phyloP scores from a whole-genome alignment of 2,797 vertebrate genomes.

The Microchirus variegatus region DNA sequence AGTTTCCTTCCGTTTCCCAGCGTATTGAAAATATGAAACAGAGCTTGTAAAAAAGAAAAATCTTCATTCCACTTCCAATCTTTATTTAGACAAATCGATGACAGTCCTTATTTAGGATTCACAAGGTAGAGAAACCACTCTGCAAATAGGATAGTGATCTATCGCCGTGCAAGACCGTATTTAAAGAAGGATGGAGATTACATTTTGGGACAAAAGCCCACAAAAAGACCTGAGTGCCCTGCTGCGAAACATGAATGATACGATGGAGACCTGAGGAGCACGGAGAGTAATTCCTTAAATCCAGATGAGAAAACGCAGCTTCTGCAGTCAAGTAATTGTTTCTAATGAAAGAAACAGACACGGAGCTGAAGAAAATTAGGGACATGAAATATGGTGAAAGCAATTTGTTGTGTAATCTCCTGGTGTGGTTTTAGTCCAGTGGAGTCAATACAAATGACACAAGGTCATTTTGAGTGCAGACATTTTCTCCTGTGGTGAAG shows the following conservation, averaged over 20 bases:
- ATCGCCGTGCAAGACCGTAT: background rate
- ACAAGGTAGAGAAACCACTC: background rate
- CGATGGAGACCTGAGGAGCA: constrained; percentile 23
- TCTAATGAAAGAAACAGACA: constrained; percentile 33
- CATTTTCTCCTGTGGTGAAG: constrained; percentile 39
- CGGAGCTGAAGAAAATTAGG: constrained; percentile 28
- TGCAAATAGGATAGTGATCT: background rate
- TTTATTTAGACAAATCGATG: too few species aligned
- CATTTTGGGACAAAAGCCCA: constrained; percentile 25
- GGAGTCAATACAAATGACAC: constrained; percentile 53
- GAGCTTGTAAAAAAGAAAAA: background rate
- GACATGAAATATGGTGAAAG: constrained; percentile 40
- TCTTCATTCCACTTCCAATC: too few species aligned
- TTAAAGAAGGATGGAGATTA: constrained; percentile 2
- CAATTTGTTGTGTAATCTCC: constrained; percentile 31
- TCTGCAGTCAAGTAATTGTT: constrained; percentile 41
- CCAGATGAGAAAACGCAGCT: constrained; percentile 39
- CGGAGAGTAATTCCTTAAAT: constrained; percentile 41
- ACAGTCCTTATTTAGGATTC: background rate
- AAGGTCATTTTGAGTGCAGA: constrained; percentile 28
- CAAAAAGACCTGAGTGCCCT: too few species aligned
- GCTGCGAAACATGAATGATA: constrained; percentile 36
- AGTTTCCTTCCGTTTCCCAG: background rate
- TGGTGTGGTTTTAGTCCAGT: constrained; percentile 28
- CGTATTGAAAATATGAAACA: too few species aligned